phyloP scores from a whole-genome alignment of 2,797 vertebrate species.

The Sebastes iracundus region DNA sequence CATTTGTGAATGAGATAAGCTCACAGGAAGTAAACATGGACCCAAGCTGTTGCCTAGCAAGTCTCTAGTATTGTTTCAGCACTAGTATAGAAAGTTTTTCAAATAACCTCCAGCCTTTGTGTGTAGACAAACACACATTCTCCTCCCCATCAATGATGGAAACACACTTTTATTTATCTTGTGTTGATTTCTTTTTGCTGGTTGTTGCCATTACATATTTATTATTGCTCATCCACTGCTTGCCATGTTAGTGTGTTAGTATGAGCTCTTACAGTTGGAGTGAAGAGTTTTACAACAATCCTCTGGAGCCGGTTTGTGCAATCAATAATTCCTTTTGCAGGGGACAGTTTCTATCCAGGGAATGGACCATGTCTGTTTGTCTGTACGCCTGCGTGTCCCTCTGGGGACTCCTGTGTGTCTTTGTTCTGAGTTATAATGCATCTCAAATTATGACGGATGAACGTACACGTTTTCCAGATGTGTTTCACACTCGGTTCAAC shows the following conservation, averaged over 20 bases:
- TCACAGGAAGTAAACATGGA: too few relatives aligned
- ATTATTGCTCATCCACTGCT: not conserved
- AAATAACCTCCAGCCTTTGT: not conserved
- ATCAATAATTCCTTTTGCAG: not conserved
- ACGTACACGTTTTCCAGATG: conserved; percentile 40
- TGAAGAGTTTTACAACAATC: not conserved
- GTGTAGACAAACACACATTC: not conserved
- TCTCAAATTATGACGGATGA: conserved; percentile 67
- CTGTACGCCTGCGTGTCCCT: not conserved
- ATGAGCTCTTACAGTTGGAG: not conserved
- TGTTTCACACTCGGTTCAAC: conserved; percentile 47
- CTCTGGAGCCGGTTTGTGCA: not conserved
- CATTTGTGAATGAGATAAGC: too few relatives aligned
- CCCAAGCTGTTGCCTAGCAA: too few relatives aligned
- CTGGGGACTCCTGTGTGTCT: not conserved
- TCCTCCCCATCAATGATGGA: not conserved
- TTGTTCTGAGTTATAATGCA: conserved; percentile 16
- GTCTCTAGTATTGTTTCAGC: not conserved
- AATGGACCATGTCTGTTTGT: not conserved
- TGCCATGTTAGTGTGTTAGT: not conserved
- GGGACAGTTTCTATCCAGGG: not conserved
- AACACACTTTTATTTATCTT: not conserved
- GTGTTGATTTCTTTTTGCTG: not conserved
- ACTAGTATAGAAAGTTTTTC: not conserved
- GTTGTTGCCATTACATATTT: not conserved